Evolutionary conservation across 2,113 vertebrate genomes (phyloP).

Genomic region (Colossoma macropomum): DNA sequence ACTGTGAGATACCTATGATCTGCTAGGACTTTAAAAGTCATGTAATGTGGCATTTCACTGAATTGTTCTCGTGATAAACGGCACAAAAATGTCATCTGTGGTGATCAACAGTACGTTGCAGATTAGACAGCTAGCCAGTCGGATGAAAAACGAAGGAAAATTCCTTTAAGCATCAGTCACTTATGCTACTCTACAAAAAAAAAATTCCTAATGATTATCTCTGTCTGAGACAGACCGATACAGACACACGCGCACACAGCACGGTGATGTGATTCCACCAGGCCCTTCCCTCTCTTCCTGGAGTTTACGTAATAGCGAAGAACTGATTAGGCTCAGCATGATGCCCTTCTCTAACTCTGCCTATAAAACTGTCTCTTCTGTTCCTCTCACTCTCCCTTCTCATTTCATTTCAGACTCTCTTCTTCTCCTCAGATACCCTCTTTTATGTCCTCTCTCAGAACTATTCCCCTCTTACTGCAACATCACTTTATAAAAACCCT

Average conservation of each 20-base stretch:
- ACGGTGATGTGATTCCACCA: background rate
- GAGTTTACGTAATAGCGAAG: background rate
- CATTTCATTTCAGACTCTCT: constrained; percentile 25
- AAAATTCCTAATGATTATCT: background rate
- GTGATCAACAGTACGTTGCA: too few species aligned
- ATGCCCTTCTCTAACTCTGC: background rate
- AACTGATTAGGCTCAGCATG: background rate
- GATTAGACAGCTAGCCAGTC: too few species aligned
- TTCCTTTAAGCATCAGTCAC: background rate
- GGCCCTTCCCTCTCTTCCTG: background rate
- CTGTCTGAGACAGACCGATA: too few species aligned
- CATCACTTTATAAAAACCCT: background rate
- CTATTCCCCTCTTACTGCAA: constrained; percentile 29
- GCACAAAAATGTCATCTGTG: too few species aligned
- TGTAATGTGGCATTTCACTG: too few species aligned
- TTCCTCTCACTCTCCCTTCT: constrained; percentile 16
- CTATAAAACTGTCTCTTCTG: background rate
- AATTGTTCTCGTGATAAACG: too few species aligned
- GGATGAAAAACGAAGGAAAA: background rate
- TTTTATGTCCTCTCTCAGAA: background rate
- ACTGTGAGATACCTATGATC: too few species aligned
- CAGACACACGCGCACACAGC: background rate
- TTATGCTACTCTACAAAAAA: background rate
- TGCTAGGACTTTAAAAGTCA: too few species aligned
- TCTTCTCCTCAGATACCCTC: constrained; percentile 6